Base-by-base conservation (phyloP, 2,888 invertebrate genomes). In the Athripsodes cinereus region DNA sequence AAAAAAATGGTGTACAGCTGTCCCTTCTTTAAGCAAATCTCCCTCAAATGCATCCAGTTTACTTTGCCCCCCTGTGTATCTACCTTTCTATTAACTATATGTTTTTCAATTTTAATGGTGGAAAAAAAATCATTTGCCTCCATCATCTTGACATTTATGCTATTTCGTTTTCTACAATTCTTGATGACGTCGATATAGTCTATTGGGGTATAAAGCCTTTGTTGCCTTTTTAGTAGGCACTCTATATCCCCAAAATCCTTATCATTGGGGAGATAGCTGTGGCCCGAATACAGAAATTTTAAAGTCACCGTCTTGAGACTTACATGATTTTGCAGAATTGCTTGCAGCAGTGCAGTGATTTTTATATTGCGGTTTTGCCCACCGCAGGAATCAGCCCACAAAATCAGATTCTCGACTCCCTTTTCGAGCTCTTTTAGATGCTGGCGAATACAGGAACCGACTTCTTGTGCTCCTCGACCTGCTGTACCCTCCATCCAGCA, bases 391-490 rank as follows among this genome's bases (percentile, higher is more conserved):
- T n/a, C n/a, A n/a, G n/a, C n/a, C n/a, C n/a, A n/a, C n/a, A n/a
- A n/a, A 35, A 65, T 64, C 16, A 66, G 52, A 16, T 62, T 52
- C 58, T 64, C 48, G 26, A 34, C 22, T 21, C 18, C 22, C 52
- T 13, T 10, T 2, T 55, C 16, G 34, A 55, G 47, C 3, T 56
- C 49, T 13, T 62, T 58, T 35, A 67, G 62, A 60, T 64, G 58
- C 57, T 64, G 59, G 44, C 60, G 55, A 19, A 67, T 46, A 57
- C 65, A 67, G 18, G 66, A 65, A 3, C 63, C 64, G 21, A 68
- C 62, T 55, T 67, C 67, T 53, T 67, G 66, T n/a, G 66, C 64
- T 16, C 66, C 66, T 48, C 67, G 52, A 2, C 67, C 67, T 19
- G 66, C 68, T 35, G 48, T 51, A 18, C 65, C 62, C 51, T 68